Conservation (phyloP, 1,140 invertebrate species). For the Matsumurasca onukii region DNA sequence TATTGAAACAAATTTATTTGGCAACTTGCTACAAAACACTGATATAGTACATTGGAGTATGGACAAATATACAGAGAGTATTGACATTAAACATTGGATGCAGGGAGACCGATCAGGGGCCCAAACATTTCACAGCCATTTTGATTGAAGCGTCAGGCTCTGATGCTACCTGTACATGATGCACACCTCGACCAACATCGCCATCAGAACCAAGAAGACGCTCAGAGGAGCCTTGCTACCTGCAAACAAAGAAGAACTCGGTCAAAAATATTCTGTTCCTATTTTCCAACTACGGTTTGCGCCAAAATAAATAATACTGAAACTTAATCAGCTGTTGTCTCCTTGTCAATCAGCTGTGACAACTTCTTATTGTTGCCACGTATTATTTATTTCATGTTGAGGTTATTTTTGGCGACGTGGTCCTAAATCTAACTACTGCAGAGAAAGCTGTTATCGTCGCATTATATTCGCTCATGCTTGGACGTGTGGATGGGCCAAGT, state of each 20-base stretch:
- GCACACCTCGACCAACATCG: neutral
- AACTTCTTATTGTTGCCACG: neutral
- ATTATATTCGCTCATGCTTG: too few relatives aligned
- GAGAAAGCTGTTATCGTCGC: too few relatives aligned
- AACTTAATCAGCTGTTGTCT: too few relatives aligned
- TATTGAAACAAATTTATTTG: constrained; percentile 1
- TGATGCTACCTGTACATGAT: neutral
- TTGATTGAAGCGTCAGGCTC: neutral
- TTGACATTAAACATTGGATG: neutral
- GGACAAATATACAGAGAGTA: constrained; percentile 8
- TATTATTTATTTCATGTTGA: too few relatives aligned
- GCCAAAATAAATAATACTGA: neutral
- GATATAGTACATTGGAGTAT: constrained; percentile 10
- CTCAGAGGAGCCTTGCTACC: neutral
- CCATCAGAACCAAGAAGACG: neutral
- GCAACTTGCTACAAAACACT: constrained; percentile 1
- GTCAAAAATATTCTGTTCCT: neutral
- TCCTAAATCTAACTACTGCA: too few relatives aligned
- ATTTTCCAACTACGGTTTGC: neutral
- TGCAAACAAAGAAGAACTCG: neutral
- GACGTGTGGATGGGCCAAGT: too few relatives aligned
- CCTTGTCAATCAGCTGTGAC: too few relatives aligned
- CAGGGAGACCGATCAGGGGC: neutral
- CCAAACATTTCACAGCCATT: constrained; percentile 6
- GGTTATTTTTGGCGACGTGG: too few relatives aligned